A percentile compares a stretch with the other conserved stretches of the same genome.
These are phyloP conservation scores for Micromesistius poutassou DNA, from an alignment of 2,797 vertebrate genomes.

Conservation along the genomic window DNA sequence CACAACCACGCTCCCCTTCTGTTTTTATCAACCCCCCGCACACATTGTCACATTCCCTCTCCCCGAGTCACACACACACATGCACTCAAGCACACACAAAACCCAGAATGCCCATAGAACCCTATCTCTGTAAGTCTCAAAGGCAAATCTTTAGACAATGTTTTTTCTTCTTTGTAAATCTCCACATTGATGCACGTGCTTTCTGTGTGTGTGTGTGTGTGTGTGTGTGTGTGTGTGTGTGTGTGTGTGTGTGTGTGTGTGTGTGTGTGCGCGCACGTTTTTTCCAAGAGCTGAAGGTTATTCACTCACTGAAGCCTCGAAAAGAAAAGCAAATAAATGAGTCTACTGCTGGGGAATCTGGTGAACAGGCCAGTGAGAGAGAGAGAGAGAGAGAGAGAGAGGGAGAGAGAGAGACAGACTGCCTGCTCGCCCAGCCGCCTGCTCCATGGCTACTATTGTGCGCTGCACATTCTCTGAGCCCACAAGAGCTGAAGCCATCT, in stretches of 20 bases:
- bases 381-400: conserved; percentile 47
- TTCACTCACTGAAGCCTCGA: conserved; percentile 49
- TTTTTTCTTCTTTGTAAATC: background rate
- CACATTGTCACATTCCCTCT: conserved; percentile 36
- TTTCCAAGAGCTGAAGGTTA: conserved; percentile 36
- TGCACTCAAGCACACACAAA: conserved; percentile 29
- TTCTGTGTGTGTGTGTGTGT: background rate
- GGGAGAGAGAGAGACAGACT: conserved; percentile 34
- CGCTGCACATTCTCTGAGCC: conserved; percentile 73
- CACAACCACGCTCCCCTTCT: conserved; percentile 51
- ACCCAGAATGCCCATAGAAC: conserved; percentile 32
- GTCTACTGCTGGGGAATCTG: conserved; percentile 73
- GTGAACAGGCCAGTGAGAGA: conserved; percentile 71
- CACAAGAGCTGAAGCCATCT: conserved; percentile 75
- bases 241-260: too few relatives aligned
- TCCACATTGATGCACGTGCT: background rate
- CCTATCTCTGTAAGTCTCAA: conserved; percentile 46
- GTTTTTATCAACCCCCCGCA: conserved; percentile 54
- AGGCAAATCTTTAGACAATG: conserved; percentile 28
- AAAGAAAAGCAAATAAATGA: conserved; percentile 67
- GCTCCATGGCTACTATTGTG: conserved; percentile 75
- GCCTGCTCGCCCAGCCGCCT: conserved; percentile 42
- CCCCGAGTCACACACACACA: conserved; percentile 32
- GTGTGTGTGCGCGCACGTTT: conserved; percentile 9
- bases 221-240: background rate